Base-by-base conservation (phyloP, 2,888 invertebrate species). In the Ormyrus rosae region DNA sequence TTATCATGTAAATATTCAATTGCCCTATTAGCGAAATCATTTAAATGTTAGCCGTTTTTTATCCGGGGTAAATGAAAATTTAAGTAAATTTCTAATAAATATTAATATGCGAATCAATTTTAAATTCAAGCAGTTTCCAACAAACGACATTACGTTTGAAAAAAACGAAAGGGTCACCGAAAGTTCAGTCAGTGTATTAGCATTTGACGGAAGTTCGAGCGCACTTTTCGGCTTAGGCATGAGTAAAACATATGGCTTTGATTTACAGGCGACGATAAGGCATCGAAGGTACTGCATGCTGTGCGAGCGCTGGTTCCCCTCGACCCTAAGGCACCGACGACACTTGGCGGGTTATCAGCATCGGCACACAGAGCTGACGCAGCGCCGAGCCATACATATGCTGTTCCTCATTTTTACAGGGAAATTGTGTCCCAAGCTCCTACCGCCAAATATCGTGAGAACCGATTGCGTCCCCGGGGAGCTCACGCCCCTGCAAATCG, bases 381-480 rank as follows among this genome's bases (percentile, higher is more conserved):
- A 91, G 80, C 88, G 91, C 72, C 88, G 91, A 84, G 91, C 91
- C 8, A 90, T 91, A 74, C 91, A 91, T 70, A 88, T 91, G 56
- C 86, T 91, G 75, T 91, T 91, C 71, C 89, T 89, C 77, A 85
- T 91, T 13, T 91, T 91, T 74, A 91, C 91, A 58, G 91, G 91
- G 0, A 89, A 88, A 71, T 89, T 87, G 10, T 91, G 91, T 80
- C 89, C 91, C 4, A 88, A 87, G 79, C 84, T 91, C 50, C 81
- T 89, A 65, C 89, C 90, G 68, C 87, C 90, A 2, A 87, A 88
- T 70, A 83, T 88, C 46, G 85, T 84, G 51, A 85, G 89, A 65
- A 88, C 85, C 45, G 90, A 91, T 75, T 90, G 88, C 82, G 83
- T 86, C 67, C 86, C 87, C 48, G 88, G 88, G 19, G 91, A 91